These are phyloP conservation scores for Amblyornis subalaris DNA, from an alignment of 2,113 vertebrate species.

Conservation along the genomic window DNA sequence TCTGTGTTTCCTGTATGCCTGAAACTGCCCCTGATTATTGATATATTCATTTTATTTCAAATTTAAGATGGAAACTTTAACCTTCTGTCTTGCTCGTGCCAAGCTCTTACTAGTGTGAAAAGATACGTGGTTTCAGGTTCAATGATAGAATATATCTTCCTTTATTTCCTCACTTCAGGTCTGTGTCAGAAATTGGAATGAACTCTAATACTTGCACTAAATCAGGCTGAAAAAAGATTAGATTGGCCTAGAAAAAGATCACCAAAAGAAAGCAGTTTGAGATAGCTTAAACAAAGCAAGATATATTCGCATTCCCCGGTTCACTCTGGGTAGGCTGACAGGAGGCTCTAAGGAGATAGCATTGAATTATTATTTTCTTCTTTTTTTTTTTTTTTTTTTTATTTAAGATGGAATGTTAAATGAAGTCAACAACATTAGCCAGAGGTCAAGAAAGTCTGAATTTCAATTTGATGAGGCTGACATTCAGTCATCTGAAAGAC, in stretches of 20 bases:
- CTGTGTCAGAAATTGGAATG: not conserved
- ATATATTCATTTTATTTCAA: not conserved
- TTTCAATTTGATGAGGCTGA: not conserved
- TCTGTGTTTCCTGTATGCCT: not conserved
- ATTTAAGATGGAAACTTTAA: not conserved
- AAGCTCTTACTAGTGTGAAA: not conserved
- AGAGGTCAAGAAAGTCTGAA: not conserved
- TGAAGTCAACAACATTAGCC: not conserved
- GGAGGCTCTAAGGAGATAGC: not conserved
- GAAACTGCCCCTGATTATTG: not conserved
- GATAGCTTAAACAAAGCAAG: not conserved
- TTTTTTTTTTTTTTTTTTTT: not conserved
- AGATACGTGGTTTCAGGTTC: not conserved
- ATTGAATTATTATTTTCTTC: not conserved
- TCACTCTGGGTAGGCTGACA: not conserved
- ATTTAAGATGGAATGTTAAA: not conserved
- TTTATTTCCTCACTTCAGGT: not conserved
- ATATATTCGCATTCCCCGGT: not conserved
- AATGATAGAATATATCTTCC: not conserved
- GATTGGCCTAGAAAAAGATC: not conserved
- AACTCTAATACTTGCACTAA: not conserved
- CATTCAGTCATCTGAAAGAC: conserved; percentile 1
- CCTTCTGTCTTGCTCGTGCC: not conserved
- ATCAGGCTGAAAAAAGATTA: not conserved
- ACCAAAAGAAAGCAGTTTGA: not conserved